Base-by-base conservation (phyloP, 1,140 invertebrate genomes). In the Leptopilina boulardi region DNA sequence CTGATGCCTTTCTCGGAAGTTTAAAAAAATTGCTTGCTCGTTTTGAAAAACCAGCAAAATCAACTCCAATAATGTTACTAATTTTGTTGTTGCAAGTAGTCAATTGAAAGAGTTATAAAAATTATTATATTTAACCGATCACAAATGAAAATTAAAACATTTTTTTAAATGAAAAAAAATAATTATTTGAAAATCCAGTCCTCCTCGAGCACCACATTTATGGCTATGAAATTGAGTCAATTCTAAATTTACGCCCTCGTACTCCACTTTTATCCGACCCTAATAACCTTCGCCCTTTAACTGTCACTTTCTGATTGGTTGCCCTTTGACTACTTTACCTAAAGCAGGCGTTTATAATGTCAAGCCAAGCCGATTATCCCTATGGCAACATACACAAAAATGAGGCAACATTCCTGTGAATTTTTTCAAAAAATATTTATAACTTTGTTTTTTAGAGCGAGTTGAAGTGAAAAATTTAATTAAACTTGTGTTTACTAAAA, bases 151-250 rank as follows among this genome's bases (percentile, higher is more conserved):
- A 75, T 13, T 78, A 0, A 70, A 66, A 30, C 21, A 74, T 19
- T 80, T 75, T 30, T 51, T 76, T 10, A 10, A 51, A 18, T 42
- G 15, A 23, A 71, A 80, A 19, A 70, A 70, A n/a, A n/a, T n/a
- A 72, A 85, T 88, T 3, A 74, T 70, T 13, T 89, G 86, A 84
- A 77, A 81, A 70, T 87, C 86, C 54, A 84, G 77, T 54, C 85
- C 86, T 4, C 84, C 87, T 1, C 5, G 54, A 1, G 80, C 82
- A 3, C 83, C 86, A 15, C 83, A 86, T 71, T 0, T 23, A 87
- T 0, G 23, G 86, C 3, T 73, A 66, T 8, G 80, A 89, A 70
- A 83, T 85, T 10, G 84, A 87, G 76, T 74, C 76, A 9, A 77
- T 83, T 11, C 73, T 89, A 9, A 89, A 89, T 78, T 83, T 79